Base-by-base conservation (phyloP, 2,113 vertebrate species). In the Alosa alosa region DNA sequence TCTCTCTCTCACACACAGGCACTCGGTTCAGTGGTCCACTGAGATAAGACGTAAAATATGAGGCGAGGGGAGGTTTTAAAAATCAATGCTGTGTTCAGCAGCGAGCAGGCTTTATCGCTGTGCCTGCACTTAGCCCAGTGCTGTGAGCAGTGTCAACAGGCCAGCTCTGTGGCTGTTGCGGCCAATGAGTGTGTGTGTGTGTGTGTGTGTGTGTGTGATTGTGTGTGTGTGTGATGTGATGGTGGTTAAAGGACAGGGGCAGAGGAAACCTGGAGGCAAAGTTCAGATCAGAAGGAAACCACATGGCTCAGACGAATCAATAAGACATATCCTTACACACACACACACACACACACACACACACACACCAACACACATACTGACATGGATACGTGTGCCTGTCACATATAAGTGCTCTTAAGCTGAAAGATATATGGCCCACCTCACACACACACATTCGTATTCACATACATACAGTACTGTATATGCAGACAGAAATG, bases 311-410 rank as follows among this genome's bases (percentile, higher is more conserved):
- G 91, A 86, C 90, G 88, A 92, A 94, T 94, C 94, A 93, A 94
- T 95, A 94, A 87, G 55, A 93, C 93, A 94, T 92, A 93, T 94
- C 93, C 92, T 90, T 88, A 90, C 89, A 90, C 91, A 89, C 86
- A 84, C 88, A 10, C 10, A 47, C 31, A 88, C 88, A 90, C 89
- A 90, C 91, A 89, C 86, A 84, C 88, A 13, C 11, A 88, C 88
- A 91, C 85, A 90, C 89, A 90, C 90, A 87, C 82, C 31, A n/a
- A 46, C 57, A 60, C 60, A 68, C 60, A 25, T 1, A 25, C 60
- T n/a, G 60, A 68, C 15, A 13, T 17, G 52, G 52, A 18, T 18
- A 55, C 2, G 17, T 55, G 25, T 68, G 60, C 25, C n/a, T 68
- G 22, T 25, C 60, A 68, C 22, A 68, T 1, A 68, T 13, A 68